Percentiles rank a stretch among this genome's conserved stretches.
These are phyloP conservation scores for Nothocercus nigrocapillus DNA, from an alignment of 2,113 vertebrate species.

Conservation along the genomic window DNA sequence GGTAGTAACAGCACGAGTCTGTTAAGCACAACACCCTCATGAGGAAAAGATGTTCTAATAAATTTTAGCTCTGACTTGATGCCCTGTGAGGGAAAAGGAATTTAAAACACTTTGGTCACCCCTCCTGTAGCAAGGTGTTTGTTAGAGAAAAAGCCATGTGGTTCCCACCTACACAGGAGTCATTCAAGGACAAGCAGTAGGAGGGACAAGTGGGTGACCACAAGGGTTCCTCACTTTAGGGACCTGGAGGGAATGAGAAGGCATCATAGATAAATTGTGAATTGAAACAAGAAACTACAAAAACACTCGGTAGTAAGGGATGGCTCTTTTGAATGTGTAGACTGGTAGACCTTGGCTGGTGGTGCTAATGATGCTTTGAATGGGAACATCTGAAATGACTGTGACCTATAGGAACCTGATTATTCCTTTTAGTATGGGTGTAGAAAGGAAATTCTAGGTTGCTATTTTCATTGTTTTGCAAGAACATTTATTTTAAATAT, in stretches of 20 bases:
- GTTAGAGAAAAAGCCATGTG: neutral
- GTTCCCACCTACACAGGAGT: neutral
- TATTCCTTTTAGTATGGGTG: neutral
- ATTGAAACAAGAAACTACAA: neutral
- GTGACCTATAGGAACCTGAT: neutral
- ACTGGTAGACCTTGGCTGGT: neutral
- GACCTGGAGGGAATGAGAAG: neutral
- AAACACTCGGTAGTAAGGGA: neutral
- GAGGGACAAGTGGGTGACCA: neutral
- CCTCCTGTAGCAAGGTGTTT: neutral
- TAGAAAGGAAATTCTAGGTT: neutral
- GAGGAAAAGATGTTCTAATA: neutral
- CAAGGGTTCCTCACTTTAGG: neutral
- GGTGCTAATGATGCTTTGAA: neutral
- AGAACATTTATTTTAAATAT: neutral
- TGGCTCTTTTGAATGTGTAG: neutral
- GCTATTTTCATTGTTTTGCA: neutral
- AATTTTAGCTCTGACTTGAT: neutral
- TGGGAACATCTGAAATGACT: neutral
- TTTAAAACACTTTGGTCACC: too few relatives aligned
- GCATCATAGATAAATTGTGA: neutral
- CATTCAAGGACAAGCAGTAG: neutral
- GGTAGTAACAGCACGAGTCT: accelerated
- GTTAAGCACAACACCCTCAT: accelerated
- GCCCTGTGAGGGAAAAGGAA: neutral